phyloP scores from a whole-genome alignment of 2,113 vertebrate species.

The Epinephelus moara region DNA sequence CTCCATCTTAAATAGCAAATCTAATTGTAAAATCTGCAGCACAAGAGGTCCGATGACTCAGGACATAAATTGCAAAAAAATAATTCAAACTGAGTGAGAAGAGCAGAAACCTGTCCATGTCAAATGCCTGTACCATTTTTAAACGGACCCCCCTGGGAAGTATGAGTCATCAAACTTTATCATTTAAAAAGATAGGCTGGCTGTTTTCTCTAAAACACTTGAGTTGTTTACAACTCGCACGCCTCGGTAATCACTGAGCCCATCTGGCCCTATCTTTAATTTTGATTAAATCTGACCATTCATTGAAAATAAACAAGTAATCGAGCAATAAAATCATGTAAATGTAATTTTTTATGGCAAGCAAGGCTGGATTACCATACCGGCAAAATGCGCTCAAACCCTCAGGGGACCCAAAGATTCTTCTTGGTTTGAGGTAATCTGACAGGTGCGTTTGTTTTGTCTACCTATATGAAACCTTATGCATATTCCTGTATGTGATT shows the following conservation, averaged over 20 bases:
- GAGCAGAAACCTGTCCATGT: not conserved
- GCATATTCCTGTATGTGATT: not conserved
- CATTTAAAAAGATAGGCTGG: not conserved
- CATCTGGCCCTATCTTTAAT: not conserved
- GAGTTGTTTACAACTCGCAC: not conserved
- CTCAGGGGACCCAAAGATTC: not conserved
- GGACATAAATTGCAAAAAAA: not conserved
- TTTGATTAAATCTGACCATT: not conserved
- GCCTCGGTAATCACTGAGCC: not conserved
- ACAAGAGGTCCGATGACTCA: not conserved
- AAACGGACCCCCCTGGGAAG: not conserved
- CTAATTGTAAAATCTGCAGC: not conserved
- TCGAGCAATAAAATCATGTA: not conserved
- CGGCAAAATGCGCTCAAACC: not conserved
- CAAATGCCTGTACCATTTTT: not conserved
- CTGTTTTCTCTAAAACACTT: not conserved
- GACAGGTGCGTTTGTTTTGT: not conserved
- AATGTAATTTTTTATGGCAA: not conserved
- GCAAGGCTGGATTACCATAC: not conserved
- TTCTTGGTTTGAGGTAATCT: slow-evolving; percentile 10
- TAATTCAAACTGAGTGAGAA: not conserved
- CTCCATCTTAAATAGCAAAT: not conserved
- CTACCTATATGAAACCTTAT: slow-evolving; percentile 1
- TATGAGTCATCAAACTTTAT: slow-evolving; percentile 1
- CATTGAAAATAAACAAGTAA: not conserved